Evolutionary conservation across 1,140 invertebrate genomes (phyloP), one percentile per base, ranked within the genome.

Genomic region (Lepidurus packardi): DNA sequence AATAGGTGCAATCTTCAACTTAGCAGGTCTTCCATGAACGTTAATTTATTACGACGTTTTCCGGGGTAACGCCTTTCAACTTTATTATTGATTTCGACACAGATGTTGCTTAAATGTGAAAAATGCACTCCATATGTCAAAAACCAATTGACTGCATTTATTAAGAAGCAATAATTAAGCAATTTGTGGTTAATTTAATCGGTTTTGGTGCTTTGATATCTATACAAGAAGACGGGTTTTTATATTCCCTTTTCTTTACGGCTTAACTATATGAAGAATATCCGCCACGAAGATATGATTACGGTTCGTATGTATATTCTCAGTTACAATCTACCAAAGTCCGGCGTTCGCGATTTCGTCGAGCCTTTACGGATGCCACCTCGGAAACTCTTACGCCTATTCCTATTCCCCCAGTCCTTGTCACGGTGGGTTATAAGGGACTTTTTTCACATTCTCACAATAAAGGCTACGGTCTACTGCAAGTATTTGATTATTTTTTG

Each of bases 361-460:
- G 79, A 43, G 79, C 79, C 76, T 80, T 44, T 44, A 80, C 79
- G 42, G 79, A 80, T 77, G 79, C 79, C 24, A 76, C 79, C 47
- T 77, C 75, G 42, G 79, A 80, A 80, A 80, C 79, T 73, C 45
- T 80, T 43, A 74, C 65, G 43, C 79, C 78, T 41, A 25, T 45
- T n/a, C 25, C 76, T 21, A 77, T 80, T 78, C 78, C 78, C 41
- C 44, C 78, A 53, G 76, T 79, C 47, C 74, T 21, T 43, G 76
- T 80, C 45, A 80, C 78, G 78, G 78, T 78, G 78, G 43, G 78
- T 75, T 43, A 16, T 21, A 21, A 16, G 53, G 53, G 53, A 65
- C 53, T 65, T 65, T 7, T 7, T 21, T 34, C 3, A 34, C 34
- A 34, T 34, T 34, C 34, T 3, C 34, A 34, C 34, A 34, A 34